Evolutionary conservation across 2,888 invertebrate genomes (phyloP).

Genomic region (Cyrtodaria siliqua): DNA sequence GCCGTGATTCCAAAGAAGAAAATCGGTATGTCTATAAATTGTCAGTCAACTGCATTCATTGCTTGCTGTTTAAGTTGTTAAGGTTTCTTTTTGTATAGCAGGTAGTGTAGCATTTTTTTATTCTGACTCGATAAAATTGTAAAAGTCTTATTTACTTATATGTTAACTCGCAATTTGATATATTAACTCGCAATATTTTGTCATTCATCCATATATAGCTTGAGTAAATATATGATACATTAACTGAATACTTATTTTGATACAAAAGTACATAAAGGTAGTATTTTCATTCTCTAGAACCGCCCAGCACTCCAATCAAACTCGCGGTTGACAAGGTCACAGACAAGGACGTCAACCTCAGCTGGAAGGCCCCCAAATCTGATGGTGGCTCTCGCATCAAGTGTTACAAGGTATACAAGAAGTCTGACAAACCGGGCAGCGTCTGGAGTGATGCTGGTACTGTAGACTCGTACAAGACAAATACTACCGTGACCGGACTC

Average conservation of each 20-base stretch:
- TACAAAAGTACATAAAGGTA: too few species aligned
- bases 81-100: too few species aligned
- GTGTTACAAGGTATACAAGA: conserved; percentile 75
- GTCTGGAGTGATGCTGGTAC: conserved; percentile 68
- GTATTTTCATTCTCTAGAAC: conserved; percentile 49
- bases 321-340: conserved; percentile 64
- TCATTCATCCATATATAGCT: not conserved
- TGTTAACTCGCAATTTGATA: too few species aligned
- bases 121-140: too few species aligned
- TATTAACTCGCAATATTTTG: not conserved
- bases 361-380: conserved; percentile 84
- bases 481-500: conserved; percentile 63
- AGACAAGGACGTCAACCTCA: conserved; percentile 69
- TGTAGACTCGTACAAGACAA: conserved; percentile 69
- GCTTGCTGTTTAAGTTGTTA: too few species aligned
- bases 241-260: too few species aligned
- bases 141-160: too few species aligned
- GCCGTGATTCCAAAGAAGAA: conserved; percentile 89
- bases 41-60: too few species aligned
- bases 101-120: too few species aligned
- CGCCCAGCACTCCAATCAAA: conserved; percentile 71
- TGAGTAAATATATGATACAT: not conserved
- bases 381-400: conserved; percentile 80
- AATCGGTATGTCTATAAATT: conserved; percentile 66
- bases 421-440: conserved; percentile 68